phyloP scores from a whole-genome alignment of 2,888 invertebrate genomes.

The Clistopyga incitator region DNA sequence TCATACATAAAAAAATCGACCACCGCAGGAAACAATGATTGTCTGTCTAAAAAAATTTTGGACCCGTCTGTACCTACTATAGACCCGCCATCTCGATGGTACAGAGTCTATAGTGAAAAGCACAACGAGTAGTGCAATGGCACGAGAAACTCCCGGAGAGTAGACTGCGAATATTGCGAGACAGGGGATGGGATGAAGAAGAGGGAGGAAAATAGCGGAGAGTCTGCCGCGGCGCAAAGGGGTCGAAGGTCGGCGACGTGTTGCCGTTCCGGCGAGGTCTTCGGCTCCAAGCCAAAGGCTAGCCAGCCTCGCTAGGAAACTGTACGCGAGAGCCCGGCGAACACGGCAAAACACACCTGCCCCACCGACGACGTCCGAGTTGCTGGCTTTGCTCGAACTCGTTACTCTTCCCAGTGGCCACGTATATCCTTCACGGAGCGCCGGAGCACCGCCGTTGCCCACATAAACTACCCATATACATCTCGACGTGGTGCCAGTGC shows the following conservation, averaged over 20 bases:
- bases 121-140: slow-evolving; percentile 11
- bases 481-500: slow-evolving; percentile 10
- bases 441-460: slow-evolving; percentile 45
- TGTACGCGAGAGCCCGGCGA: slow-evolving; percentile 47
- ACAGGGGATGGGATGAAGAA: slow-evolving; percentile 11
- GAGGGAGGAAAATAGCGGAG: slow-evolving; percentile 77
- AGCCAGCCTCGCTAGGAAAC: slow-evolving; percentile 40
- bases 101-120: slow-evolving; percentile 2
- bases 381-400: slow-evolving; percentile 74
- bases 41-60: background rate
- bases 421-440: slow-evolving; percentile 50
- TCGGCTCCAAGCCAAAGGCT: slow-evolving; percentile 51
- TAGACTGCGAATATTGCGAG: slow-evolving; percentile 14
- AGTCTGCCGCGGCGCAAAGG: slow-evolving; percentile 73
- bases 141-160: slow-evolving; percentile 28
- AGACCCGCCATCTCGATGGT: slow-evolving; percentile 4
- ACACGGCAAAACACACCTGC: slow-evolving; percentile 77
- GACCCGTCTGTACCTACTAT: background rate
- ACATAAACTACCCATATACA: slow-evolving; percentile 53
- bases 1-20: too few relatives aligned
- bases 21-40: too few relatives aligned
- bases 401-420: slow-evolving; percentile 73
- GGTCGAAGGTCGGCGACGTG: slow-evolving; percentile 82
- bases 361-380: slow-evolving; percentile 63
- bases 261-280: slow-evolving; percentile 75